phyloP scores from a whole-genome alignment of 2,888 invertebrate species.

The Scaptomyza reducta region DNA sequence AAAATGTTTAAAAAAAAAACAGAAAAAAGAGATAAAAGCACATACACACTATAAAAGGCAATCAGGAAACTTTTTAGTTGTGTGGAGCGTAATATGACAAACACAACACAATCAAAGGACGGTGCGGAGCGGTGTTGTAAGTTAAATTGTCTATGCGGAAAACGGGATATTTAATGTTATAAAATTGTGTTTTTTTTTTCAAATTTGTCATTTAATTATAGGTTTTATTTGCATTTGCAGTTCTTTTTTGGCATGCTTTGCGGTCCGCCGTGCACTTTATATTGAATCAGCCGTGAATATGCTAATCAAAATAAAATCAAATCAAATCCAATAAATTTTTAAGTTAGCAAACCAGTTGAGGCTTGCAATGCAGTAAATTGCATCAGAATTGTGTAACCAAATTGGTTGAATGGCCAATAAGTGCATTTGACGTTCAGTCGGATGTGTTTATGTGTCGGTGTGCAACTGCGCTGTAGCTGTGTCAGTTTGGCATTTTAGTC shows the following conservation, averaged over 20 bases:
- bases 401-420: conserved; percentile 78
- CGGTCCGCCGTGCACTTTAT: conserved; percentile 33
- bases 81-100: conserved; percentile 66
- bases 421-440: conserved; percentile 57
- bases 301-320: conserved; percentile 75
- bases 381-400: conserved; percentile 70
- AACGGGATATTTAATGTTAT: neutral
- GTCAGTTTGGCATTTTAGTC: conserved; percentile 48
- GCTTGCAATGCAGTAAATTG: conserved; percentile 68
- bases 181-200: too few species aligned
- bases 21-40: conserved; percentile 6
- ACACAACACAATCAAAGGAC: conserved; percentile 44
- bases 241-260: conserved; percentile 19
- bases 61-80: conserved; percentile 42
- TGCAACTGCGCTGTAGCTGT: conserved; percentile 12
- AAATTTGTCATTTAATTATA: neutral
- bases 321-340: conserved; percentile 57
- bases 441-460: conserved; percentile 20
- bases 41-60: conserved; percentile 15
- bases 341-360: conserved; percentile 54
- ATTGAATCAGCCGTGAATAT: conserved; percentile 64
- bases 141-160: neutral
- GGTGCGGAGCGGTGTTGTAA: conserved; percentile 3
- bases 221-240: neutral
- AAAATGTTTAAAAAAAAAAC: conserved; percentile 4